phyloP scores from a whole-genome alignment of 1,140 invertebrate genomes.

The Leptinotarsa defecta region DNA sequence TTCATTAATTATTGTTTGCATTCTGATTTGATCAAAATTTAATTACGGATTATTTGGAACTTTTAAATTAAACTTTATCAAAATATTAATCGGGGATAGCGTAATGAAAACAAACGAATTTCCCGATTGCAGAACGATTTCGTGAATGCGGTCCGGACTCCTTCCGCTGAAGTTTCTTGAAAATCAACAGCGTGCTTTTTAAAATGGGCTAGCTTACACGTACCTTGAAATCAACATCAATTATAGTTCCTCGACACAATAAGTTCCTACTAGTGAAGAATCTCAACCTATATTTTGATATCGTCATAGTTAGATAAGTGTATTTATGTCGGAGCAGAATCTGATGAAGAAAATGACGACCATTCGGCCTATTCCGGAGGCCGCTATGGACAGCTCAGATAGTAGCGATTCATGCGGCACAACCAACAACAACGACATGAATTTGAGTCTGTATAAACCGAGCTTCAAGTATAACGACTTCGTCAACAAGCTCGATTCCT shows the following conservation, averaged over 20 bases:
- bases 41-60: slow-evolving; percentile 15
- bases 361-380: slow-evolving; percentile 47
- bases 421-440: slow-evolving; percentile 43
- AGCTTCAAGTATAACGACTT: slow-evolving; percentile 54
- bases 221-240: not conserved
- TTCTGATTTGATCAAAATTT: slow-evolving; percentile 28
- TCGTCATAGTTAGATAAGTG: not conserved
- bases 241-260: slow-evolving; percentile 20
- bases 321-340: not conserved
- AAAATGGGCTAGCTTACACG: slow-evolving; percentile 17
- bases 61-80: slow-evolving; percentile 7
- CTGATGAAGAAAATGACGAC: slow-evolving; percentile 43
- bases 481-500: slow-evolving; percentile 54
- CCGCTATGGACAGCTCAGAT: slow-evolving; percentile 50
- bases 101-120: slow-evolving; percentile 11
- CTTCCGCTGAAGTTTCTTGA: not conserved
- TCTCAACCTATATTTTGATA: slow-evolving; percentile 27
- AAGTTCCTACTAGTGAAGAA: slow-evolving; percentile 28
- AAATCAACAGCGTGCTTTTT: not conserved
- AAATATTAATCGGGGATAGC: not conserved
- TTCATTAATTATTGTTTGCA: slow-evolving; percentile 20
- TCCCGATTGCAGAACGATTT: not conserved
- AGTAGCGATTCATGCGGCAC: slow-evolving; percentile 48
- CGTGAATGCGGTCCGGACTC: not conserved
- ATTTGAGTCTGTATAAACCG: slow-evolving; percentile 47